These are phyloP conservation scores for Homalodisca vitripennis DNA, from an alignment of 1,140 invertebrate species.

Conservation along the genomic window DNA sequence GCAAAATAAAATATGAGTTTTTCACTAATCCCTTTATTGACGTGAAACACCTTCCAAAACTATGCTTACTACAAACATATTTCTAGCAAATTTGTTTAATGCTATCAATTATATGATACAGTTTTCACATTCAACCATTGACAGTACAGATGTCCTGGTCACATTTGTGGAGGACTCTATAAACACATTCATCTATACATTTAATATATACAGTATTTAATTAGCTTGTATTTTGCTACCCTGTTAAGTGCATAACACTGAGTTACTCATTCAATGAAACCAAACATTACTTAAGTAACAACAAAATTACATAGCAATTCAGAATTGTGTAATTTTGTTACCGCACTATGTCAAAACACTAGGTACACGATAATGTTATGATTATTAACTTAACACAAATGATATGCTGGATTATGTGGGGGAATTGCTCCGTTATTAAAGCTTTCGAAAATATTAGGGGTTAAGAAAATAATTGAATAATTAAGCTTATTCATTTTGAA, in stretches of 20 bases:
- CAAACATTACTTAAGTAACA: no score
- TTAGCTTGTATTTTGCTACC: conserved; percentile 31
- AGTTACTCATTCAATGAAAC: no score
- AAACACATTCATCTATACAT: conserved; percentile 21
- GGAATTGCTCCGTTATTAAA: no score
- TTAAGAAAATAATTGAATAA: no score
- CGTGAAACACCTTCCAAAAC: conserved; percentile 31
- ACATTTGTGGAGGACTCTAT: background rate
- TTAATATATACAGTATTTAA: conserved; percentile 19
- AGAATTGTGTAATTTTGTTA: background rate
- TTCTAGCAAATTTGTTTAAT: conserved; percentile 23
- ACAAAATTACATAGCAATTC: conserved; percentile 8
- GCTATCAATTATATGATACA: conserved; percentile 24
- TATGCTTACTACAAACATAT: conserved; percentile 29
- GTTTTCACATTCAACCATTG: conserved; percentile 19
- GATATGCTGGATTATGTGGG: no score
- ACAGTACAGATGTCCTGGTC: conserved; percentile 9
- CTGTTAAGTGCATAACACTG: conserved; percentile 29
- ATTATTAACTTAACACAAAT: no score
- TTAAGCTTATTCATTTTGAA: no score
- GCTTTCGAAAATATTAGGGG: no score
- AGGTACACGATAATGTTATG: no score
- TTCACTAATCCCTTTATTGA: conserved; percentile 26
- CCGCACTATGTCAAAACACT: no score
- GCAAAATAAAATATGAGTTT: background rate